Percentiles rank a stretch among this genome's conserved stretches.
Conservation (phyloP, 2,888 invertebrate genomes). For the Halocaridina rubra region DNA sequence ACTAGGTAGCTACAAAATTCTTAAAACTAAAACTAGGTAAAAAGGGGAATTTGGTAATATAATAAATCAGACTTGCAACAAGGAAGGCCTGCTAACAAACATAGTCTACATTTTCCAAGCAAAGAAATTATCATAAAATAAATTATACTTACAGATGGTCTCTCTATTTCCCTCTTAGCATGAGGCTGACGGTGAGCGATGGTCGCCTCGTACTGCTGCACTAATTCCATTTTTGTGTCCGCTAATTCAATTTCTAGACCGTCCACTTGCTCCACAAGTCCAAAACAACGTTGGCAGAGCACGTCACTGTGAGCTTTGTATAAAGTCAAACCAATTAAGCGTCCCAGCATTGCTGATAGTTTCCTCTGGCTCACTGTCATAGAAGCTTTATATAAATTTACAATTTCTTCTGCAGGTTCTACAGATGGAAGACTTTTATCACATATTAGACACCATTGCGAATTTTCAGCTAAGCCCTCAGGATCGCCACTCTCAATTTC, state of each 20-base stretch:
- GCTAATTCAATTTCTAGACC: conserved; percentile 51
- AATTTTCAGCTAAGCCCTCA: not conserved
- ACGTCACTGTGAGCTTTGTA: conserved; percentile 36
- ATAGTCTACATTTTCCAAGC: not conserved
- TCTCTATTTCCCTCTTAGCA: conserved; percentile 19
- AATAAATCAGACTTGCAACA: too few species aligned
- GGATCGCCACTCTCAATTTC: not conserved
- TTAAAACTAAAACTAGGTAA: too few species aligned
- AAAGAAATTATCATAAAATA: not conserved
- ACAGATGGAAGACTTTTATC: conserved; percentile 30
- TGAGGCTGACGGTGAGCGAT: conserved; percentile 30
- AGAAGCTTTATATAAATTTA: conserved; percentile 21
- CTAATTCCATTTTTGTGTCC: conserved; percentile 50
- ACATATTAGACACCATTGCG: conserved; percentile 38
- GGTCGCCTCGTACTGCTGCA: conserved; percentile 41
- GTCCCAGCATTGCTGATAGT: conserved; percentile 33
- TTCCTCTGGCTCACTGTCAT: conserved; percentile 44
- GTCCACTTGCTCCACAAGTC: conserved; percentile 45
- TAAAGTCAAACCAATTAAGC: conserved; percentile 20
- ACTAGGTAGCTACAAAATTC: too few species aligned
- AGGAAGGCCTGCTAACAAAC: too few species aligned
- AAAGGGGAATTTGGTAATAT: too few species aligned
- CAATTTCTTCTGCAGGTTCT: not conserved
- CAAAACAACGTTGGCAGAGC: conserved; percentile 37
- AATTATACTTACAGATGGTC: conserved; percentile 26